These are phyloP conservation scores for Drosophila borealis DNA, from an alignment of 2,888 invertebrate genomes.

Conservation along the genomic window DNA sequence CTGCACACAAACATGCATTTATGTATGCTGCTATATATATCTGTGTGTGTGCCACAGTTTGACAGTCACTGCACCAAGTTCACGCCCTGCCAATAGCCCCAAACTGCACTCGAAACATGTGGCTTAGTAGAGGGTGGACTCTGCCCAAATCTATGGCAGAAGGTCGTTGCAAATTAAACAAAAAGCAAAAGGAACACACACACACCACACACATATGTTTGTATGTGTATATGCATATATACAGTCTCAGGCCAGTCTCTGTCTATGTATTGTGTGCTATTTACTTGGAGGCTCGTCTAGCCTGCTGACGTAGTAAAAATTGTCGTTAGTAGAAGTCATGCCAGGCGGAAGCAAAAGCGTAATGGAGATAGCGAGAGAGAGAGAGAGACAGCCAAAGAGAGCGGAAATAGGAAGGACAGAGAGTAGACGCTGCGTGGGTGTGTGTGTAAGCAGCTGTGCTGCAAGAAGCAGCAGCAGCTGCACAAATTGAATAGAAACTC, in stretches of 20 bases:
- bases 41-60: conserved; percentile 14
- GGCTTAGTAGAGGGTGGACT: conserved; percentile 29
- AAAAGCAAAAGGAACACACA: conserved; percentile 21
- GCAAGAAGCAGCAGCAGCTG: conserved; percentile 63
- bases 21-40: not conserved
- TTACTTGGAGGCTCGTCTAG: conserved; percentile 79
- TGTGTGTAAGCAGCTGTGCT: conserved; percentile 67
- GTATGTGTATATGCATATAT: not conserved
- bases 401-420: not conserved
- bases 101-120: conserved; percentile 21
- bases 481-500: conserved; percentile 50
- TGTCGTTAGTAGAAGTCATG: conserved; percentile 42
- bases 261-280: conserved; percentile 55
- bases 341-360: conserved; percentile 35
- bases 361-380: conserved; percentile 9
- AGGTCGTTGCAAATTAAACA: conserved; percentile 46
- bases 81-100: conserved; percentile 7
- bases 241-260: not conserved
- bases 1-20: conserved; percentile 2
- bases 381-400: conserved; percentile 1
- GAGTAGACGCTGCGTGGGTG: conserved; percentile 24
- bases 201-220: conserved; percentile 8
- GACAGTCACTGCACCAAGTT: conserved; percentile 21
- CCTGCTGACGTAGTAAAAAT: conserved; percentile 75
- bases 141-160: conserved; percentile 42